A percentile compares a stretch with the other conserved stretches of the same genome.
phyloP scores from a whole-genome alignment of 2,797 vertebrate species.

The Chelonia mydas region DNA sequence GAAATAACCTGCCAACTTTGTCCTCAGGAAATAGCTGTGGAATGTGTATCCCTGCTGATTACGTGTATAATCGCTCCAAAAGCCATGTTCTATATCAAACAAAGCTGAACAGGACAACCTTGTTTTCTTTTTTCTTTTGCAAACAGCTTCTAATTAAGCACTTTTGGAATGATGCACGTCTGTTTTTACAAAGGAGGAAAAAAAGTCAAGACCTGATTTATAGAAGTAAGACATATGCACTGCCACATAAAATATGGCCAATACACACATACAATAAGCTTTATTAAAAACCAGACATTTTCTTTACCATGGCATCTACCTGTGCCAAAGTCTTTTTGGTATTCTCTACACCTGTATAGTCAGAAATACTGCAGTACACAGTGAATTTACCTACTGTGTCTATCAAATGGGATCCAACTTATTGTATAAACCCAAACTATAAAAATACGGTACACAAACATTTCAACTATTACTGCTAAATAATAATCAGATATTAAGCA shows the following conservation, averaged over 20 bases:
- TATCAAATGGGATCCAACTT: neutral
- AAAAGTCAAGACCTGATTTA: neutral
- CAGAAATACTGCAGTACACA: neutral
- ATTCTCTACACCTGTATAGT: neutral
- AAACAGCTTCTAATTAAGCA: neutral
- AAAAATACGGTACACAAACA: neutral
- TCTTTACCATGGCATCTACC: neutral
- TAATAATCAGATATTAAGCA: neutral
- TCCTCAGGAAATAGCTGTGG: constrained; percentile 51
- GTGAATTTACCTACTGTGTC: neutral
- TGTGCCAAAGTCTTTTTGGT: neutral
- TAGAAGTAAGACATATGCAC: constrained; percentile 2
- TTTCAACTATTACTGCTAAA: neutral
- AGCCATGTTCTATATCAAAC: constrained; percentile 35
- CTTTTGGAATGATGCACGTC: constrained; percentile 48
- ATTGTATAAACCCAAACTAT: constrained; percentile 11
- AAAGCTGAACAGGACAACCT: constrained; percentile 29
- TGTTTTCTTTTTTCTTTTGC: neutral
- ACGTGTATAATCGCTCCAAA: constrained; percentile 39
- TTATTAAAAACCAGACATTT: neutral
- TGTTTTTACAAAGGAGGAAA: neutral
- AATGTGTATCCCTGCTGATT: constrained; percentile 65
- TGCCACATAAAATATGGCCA: neutral
- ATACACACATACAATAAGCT: neutral
- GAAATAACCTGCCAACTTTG: constrained; percentile 53